A percentile compares a stretch with the other conserved stretches of the same genome.
Conservation (phyloP, 2,888 invertebrate species). For the Monoplex corrugatus region DNA sequence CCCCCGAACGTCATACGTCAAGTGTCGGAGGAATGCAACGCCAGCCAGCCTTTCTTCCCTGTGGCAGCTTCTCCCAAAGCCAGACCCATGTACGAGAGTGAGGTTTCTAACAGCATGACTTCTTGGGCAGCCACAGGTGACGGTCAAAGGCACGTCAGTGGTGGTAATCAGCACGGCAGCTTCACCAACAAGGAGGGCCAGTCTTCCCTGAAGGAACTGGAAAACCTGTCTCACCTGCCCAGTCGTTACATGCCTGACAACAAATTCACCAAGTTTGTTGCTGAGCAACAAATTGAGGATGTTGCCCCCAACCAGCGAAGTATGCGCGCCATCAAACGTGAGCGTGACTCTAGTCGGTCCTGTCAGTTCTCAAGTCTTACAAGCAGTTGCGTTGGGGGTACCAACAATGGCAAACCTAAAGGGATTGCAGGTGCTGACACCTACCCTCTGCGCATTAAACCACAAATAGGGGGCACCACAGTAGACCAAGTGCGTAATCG, state of each 20-base stretch:
- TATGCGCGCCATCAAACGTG: not conserved
- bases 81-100: not conserved
- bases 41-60: slow-evolving; percentile 58
- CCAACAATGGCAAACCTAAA: not conserved
- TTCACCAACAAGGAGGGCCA: slow-evolving; percentile 31
- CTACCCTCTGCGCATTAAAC: slow-evolving; percentile 65
- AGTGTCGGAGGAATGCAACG: slow-evolving; percentile 63
- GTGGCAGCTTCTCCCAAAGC: not conserved
- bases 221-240: slow-evolving; percentile 57
- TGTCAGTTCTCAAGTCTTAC: not conserved
- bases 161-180: not conserved
- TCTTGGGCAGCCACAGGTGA: not conserved
- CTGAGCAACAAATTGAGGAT: slow-evolving; percentile 65
- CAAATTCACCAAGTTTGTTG: slow-evolving; percentile 64
- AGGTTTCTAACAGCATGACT: not conserved
- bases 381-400: not conserved
- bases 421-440: slow-evolving; percentile 50
- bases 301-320: not conserved
- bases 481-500: slow-evolving; percentile 47
- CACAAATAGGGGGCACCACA: slow-evolving; percentile 51
- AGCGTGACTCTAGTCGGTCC: slow-evolving; percentile 17
- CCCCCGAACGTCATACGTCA: slow-evolving; percentile 51
- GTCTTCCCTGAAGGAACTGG: slow-evolving; percentile 64
- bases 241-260: slow-evolving; percentile 61
- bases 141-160: not conserved